These are phyloP conservation scores for Haemorhous mexicanus DNA, from an alignment of 2,113 vertebrate species.

Conservation along the genomic window DNA sequence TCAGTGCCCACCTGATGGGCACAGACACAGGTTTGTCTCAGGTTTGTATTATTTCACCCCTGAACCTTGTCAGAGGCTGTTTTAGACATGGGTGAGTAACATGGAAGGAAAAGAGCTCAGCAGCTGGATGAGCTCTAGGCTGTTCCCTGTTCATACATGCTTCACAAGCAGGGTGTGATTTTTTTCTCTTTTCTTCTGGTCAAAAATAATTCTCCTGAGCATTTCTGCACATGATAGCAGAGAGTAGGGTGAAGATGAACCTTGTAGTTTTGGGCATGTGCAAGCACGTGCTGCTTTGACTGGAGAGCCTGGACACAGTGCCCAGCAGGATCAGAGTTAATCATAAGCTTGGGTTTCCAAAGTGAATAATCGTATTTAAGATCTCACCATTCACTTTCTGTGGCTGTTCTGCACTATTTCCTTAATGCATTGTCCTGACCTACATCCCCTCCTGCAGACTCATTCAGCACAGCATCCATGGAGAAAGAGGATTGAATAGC, in stretches of 20 bases:
- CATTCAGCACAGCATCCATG: neutral
- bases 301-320: neutral
- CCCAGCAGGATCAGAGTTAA: slow-evolving; percentile 14
- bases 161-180: neutral
- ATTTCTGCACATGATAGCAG: neutral
- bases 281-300: neutral
- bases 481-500: slow-evolving; percentile 55
- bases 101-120: neutral
- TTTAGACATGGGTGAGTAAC: neutral
- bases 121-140: neutral
- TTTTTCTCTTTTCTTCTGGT: neutral
- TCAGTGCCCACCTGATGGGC: neutral
- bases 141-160: neutral
- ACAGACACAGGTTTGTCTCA: neutral
- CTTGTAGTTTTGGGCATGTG: neutral
- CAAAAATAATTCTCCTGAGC: neutral
- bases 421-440: slow-evolving; percentile 52
- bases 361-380: slow-evolving; percentile 56
- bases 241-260: neutral
- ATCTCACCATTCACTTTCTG: slow-evolving; percentile 51
- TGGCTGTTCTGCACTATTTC: slow-evolving; percentile 32
- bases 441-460: slow-evolving; percentile 45
- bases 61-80: neutral
- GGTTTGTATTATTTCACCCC: neutral
- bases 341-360: slow-evolving; percentile 51